These are phyloP conservation scores for Napeogenes sylphis DNA, from an alignment of 2,888 invertebrate genomes.

Conservation along the genomic window DNA sequence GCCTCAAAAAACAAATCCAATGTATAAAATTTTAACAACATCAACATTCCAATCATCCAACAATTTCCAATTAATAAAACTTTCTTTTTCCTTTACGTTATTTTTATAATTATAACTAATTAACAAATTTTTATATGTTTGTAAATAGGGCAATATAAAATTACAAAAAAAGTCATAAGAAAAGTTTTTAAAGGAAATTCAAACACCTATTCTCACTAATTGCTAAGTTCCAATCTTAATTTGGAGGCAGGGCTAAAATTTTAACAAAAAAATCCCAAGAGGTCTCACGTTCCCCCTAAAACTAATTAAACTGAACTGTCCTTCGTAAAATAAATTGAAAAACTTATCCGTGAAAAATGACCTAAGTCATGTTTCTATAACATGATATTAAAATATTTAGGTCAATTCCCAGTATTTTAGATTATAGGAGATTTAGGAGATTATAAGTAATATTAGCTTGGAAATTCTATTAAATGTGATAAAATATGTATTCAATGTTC, in stretches of 20 bases:
- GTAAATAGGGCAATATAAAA: neutral
- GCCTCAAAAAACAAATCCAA: too few relatives aligned
- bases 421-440: neutral
- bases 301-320: conserved; percentile 6
- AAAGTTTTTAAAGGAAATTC: neutral
- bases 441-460: neutral
- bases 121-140: neutral
- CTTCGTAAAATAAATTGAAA: conserved; percentile 3
- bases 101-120: neutral
- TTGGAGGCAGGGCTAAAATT: neutral
- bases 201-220: conserved; percentile 4
- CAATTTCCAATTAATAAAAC: too few relatives aligned
- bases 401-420: neutral
- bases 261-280: neutral
- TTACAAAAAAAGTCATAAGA: neutral
- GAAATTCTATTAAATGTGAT: neutral
- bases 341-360: conserved; percentile 3
- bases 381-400: conserved; percentile 2
- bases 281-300: neutral
- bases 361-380: conserved; percentile 5
- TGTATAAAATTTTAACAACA: too few relatives aligned
- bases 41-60: too few relatives aligned
- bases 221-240: neutral
- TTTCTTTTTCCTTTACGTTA: too few relatives aligned
- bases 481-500: neutral